Evolutionary conservation across 2,113 vertebrate genomes (phyloP), one percentile per base, ranked within the genome.

Genomic region (Dicerorhinus sumatrensis): DNA sequence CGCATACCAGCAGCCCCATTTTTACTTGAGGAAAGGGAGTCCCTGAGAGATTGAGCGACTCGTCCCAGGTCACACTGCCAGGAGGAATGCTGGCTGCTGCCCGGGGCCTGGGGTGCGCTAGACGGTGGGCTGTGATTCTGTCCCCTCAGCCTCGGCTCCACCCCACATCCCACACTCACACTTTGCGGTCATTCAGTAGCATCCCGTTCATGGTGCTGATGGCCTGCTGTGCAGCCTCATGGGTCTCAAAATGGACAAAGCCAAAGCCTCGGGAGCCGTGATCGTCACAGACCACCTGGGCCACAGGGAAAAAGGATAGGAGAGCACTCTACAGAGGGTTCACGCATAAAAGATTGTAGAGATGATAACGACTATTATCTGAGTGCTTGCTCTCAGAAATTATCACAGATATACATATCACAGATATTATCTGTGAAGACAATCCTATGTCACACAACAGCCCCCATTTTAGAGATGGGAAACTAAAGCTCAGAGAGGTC

Each of bases 181-280:
- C 99, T 99, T 99, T 99, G 54, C 99, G 99, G 91, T 99, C 99
- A 5, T 99, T 99, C 76, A 99, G 99, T 91, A 99, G 97, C 99
- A 99, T 99, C 94, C 99, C 99, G 3, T 99, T 99, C 99, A 99
- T 99, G 70, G 99, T 99, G 13, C 99, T 98, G 25, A 99, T 99
- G 92, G 99, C 99, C 36, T 99, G 98, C 97, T 99, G 99, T 0
- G 99, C 99, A 33, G 99, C 99, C 97, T 99, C 99, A 0, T 99
- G 99, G 0, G 99, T 99, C 98, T 99, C 99, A 98, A 99, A 99
- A 97, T 99, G 99, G 97, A 99, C 99, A 97, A 99, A 99, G 79
- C 99, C 99, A 3, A 99, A 99, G 88, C 99, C 99, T 95, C 99
- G 99, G 33, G 99, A 99, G 90, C 99, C 99, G 0, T 99, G 99